Percentiles rank a stretch among this genome's conserved stretches.
Conservation (phyloP, 2,113 vertebrate genomes). For the Mirza zaza region DNA sequence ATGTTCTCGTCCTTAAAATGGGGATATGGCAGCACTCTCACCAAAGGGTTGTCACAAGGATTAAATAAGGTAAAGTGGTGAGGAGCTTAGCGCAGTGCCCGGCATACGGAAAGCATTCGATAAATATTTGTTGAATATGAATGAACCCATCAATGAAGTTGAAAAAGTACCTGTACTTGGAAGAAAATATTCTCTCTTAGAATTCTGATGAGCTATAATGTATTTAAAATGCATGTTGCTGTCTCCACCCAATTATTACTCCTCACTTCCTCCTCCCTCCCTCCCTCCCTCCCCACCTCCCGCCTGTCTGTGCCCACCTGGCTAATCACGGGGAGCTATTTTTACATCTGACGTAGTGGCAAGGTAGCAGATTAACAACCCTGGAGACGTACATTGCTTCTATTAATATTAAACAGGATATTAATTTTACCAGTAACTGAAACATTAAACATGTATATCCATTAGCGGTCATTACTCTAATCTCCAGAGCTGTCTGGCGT, state of each 20-base stretch:
- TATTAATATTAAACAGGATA: conserved; percentile 79
- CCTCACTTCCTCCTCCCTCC: not conserved
- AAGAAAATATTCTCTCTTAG: not conserved
- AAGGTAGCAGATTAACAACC: conserved; percentile 70
- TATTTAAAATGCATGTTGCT: not conserved
- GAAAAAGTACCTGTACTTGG: not conserved
- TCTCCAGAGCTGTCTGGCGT: conserved; percentile 54
- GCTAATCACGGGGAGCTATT: conserved; percentile 68
- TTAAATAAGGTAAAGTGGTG: not conserved
- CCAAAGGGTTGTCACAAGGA: not conserved
- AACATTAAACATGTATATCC: conserved; percentile 75
- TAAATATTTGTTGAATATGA: not conserved
- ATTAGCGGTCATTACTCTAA: conserved; percentile 71
- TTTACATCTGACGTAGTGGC: conserved; percentile 60
- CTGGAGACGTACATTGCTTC: conserved; percentile 34
- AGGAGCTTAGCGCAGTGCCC: accelerated
- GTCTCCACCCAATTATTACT: not conserved
- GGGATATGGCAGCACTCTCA: accelerated
- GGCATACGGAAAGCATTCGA: accelerated
- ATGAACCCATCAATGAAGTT: not conserved
- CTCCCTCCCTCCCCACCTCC: too few relatives aligned
- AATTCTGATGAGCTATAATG: not conserved
- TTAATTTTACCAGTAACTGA: conserved; percentile 78
- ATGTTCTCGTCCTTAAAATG: not conserved
- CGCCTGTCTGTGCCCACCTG: conserved; percentile 63